Conservation (phyloP, 2,113 vertebrate species). For the Solea senegalensis region DNA sequence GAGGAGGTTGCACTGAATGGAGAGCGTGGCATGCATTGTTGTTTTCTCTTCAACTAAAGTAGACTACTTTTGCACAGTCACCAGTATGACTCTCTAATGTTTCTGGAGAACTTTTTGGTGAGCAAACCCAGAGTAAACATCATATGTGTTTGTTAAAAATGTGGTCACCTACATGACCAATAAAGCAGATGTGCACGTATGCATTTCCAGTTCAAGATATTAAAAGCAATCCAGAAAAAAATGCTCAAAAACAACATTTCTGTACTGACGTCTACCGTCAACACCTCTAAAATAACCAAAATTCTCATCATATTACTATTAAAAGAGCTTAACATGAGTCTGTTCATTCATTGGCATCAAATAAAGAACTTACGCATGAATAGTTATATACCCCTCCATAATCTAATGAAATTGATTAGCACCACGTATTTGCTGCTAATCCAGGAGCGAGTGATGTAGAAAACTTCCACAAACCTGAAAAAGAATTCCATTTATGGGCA, state of each 20-base stretch:
- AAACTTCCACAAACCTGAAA: too few species aligned
- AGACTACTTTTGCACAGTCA: slow-evolving; percentile 48
- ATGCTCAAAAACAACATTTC: too few species aligned
- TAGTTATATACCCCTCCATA: too few species aligned
- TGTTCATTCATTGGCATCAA: too few species aligned
- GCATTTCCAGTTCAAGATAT: not conserved
- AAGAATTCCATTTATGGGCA: too few species aligned
- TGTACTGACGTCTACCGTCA: too few species aligned
- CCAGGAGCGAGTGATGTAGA: too few species aligned
- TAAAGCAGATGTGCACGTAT: not conserved
- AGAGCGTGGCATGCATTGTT: slow-evolving; percentile 51
- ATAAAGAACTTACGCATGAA: too few species aligned
- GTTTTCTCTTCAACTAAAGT: slow-evolving; percentile 39
- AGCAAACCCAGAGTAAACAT: not conserved
- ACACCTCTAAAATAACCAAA: not conserved
- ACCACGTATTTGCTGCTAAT: too few species aligned
- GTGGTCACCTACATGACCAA: slow-evolving; percentile 5
- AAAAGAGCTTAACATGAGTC: too few species aligned
- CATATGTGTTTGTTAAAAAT: not conserved
- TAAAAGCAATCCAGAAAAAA: too few species aligned
- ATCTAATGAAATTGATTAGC: too few species aligned
- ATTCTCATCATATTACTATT: not conserved
- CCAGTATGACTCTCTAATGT: slow-evolving; percentile 2
- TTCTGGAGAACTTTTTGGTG: not conserved
- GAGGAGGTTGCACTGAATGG: slow-evolving; percentile 55